Evolutionary conservation across 2,113 vertebrate genomes (phyloP).

Genomic region (Pontoporia blainvillei): DNA sequence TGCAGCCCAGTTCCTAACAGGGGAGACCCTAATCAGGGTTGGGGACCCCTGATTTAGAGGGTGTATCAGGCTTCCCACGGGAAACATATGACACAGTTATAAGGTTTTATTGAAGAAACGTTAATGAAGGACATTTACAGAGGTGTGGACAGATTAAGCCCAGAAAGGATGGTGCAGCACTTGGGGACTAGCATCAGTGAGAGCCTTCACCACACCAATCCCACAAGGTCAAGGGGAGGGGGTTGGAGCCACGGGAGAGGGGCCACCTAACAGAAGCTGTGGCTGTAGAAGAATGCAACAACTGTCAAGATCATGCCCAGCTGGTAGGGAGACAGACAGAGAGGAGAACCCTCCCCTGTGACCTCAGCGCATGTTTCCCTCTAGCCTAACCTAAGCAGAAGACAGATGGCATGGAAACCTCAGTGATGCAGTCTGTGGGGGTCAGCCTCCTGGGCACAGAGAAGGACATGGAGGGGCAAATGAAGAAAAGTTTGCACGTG

Average conservation of each 20-base stretch:
- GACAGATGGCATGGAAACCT: background rate
- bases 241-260: no score
- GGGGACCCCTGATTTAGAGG: background rate
- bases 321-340: no score
- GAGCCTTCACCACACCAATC: background rate
- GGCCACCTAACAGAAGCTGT: background rate
- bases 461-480: background rate
- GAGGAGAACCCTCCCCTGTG: no score
- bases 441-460: background rate
- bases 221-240: background rate
- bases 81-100: background rate
- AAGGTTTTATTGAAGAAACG: background rate
- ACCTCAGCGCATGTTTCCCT: background rate
- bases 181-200: background rate
- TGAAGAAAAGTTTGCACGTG: background rate
- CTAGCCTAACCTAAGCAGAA: background rate
- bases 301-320: background rate
- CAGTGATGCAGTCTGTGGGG: background rate
- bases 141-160: background rate
- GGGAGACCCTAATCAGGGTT: no score
- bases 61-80: background rate
- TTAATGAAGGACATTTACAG: background rate
- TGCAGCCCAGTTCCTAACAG: no score
- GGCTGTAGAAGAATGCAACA: background rate
- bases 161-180: background rate